Conservation (phyloP, 1,140 invertebrate species). For the Dryas iulia region DNA sequence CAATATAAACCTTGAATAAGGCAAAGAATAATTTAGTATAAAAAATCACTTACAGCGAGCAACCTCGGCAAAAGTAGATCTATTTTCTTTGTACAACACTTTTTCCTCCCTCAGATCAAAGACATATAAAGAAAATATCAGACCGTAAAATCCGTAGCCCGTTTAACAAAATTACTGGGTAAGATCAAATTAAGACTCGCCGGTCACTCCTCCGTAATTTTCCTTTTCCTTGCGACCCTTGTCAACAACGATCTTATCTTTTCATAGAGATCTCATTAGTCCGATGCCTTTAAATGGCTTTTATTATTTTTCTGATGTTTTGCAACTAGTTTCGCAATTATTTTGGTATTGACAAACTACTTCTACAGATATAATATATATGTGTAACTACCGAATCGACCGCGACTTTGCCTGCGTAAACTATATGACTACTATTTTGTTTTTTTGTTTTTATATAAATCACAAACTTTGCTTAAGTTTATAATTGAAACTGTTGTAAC, state of each 20-base stretch:
- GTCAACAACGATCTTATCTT: conserved; percentile 63
- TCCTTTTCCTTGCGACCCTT: conserved; percentile 62
- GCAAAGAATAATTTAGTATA: neutral
- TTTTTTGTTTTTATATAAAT: too few species aligned
- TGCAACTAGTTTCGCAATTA: neutral
- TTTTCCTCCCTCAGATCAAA: conserved; percentile 29
- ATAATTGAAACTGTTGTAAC: too few species aligned
- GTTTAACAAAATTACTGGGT: conserved; percentile 53
- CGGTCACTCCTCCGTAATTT: conserved; percentile 66
- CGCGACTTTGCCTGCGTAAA: too few species aligned
- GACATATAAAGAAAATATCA: conserved; percentile 47
- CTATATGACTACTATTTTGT: too few species aligned
- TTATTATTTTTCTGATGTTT: conserved; percentile 26
- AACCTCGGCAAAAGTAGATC: neutral
- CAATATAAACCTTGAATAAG: neutral
- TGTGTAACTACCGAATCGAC: too few species aligned
- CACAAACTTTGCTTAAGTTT: too few species aligned
- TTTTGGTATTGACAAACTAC: neutral
- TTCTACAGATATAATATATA: too few species aligned
- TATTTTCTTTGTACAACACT: neutral
- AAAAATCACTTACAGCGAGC: neutral
- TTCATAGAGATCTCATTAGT: conserved; percentile 63
- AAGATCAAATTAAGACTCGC: conserved; percentile 63
- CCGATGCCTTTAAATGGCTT: conserved; percentile 48
- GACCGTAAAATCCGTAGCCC: conserved; percentile 47